Conservation (phyloP, 2,113 vertebrate species). For the Tachuris rubrigastra region DNA sequence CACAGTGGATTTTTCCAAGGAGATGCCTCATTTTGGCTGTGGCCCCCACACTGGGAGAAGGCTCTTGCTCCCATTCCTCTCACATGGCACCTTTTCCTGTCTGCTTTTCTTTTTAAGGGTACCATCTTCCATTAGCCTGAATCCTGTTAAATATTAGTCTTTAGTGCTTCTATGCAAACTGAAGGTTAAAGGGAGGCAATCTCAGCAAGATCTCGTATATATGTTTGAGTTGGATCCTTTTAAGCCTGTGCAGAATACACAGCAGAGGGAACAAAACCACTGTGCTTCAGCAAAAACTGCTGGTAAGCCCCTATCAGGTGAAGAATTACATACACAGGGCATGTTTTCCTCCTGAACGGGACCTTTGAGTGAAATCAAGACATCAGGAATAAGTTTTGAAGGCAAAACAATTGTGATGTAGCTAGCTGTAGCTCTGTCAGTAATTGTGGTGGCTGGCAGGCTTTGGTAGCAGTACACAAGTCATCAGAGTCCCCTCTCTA, state of each 20-base stretch:
- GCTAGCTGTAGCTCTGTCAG: neutral
- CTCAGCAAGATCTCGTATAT: neutral
- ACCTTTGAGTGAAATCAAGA: neutral
- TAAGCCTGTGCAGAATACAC: neutral
- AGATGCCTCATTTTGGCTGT: neutral
- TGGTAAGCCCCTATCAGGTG: neutral
- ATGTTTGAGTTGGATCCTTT: neutral
- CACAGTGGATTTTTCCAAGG: neutral
- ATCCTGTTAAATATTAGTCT: neutral
- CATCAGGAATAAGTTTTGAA: neutral
- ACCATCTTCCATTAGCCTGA: neutral
- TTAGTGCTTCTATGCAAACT: neutral
- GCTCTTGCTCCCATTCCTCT: neutral
- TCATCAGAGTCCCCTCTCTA: accelerated
- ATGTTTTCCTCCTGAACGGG: neutral
- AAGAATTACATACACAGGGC: neutral
- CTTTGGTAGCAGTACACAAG: neutral
- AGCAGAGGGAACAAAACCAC: neutral
- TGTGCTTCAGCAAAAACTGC: neutral
- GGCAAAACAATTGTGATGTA: accelerated
- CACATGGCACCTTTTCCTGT: neutral
- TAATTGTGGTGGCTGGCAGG: neutral
- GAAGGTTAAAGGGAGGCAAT: neutral
- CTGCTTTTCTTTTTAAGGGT: neutral
- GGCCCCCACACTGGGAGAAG: neutral